phyloP scores from a whole-genome alignment of 2,113 vertebrate species.

The Isichthys henryi region DNA sequence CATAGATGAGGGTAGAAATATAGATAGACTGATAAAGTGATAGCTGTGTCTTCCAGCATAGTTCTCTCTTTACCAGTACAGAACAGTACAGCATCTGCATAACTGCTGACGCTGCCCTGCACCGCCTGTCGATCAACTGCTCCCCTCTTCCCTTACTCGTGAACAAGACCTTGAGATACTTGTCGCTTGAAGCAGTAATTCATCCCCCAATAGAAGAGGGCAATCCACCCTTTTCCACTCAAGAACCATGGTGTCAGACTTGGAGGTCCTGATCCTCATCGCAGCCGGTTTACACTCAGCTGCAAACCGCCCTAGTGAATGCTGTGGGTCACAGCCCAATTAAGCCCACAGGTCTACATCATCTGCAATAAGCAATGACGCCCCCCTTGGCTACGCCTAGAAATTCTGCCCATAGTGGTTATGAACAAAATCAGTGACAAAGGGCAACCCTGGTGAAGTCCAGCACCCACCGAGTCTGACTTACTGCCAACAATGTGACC shows the following conservation, averaged over 20 bases:
- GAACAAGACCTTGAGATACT: background rate
- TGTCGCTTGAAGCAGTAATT: background rate
- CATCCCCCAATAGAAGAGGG: background rate
- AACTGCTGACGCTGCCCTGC: background rate
- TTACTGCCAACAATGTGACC: background rate
- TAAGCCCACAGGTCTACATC: background rate
- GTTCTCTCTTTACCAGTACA: background rate
- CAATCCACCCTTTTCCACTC: background rate
- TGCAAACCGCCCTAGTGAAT: background rate
- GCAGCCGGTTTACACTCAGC: background rate
- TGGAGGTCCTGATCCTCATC: background rate
- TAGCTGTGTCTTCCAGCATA: background rate
- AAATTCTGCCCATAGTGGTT: background rate
- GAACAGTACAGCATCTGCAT: background rate
- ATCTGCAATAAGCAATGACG: background rate
- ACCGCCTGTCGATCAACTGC: background rate
- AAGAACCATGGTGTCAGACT: background rate
- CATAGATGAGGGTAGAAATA: background rate
- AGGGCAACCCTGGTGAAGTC: background rate
- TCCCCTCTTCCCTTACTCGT: background rate
- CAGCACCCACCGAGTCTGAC: background rate
- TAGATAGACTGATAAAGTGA: background rate
- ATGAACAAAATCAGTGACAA: background rate
- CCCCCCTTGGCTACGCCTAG: background rate
- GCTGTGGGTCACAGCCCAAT: background rate